Percentiles rank a stretch among this genome's conserved stretches.
These are phyloP conservation scores for Serinus canaria DNA, from an alignment of 2,113 vertebrate species.

Conservation along the genomic window DNA sequence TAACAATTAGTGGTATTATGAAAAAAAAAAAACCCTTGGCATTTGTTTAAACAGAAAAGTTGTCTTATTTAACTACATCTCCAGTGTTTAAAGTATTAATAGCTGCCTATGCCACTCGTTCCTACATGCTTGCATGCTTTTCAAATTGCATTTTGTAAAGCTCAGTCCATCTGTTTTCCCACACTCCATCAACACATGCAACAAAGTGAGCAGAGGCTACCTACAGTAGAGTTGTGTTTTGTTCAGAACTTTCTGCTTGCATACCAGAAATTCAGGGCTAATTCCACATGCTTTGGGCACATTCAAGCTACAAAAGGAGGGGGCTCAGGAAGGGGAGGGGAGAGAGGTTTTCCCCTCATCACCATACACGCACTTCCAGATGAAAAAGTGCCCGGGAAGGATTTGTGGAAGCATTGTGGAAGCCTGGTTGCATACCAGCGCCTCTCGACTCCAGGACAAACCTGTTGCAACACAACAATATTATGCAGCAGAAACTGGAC, in stretches of 20 bases:
- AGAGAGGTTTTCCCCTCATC: neutral
- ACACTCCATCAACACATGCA: slow-evolving; percentile 42
- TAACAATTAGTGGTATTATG: neutral
- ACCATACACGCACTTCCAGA: accelerated
- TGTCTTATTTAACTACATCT: slow-evolving; percentile 24
- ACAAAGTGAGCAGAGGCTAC: slow-evolving; percentile 42
- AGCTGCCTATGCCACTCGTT: slow-evolving; percentile 7
- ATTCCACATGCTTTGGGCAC: slow-evolving; percentile 8
- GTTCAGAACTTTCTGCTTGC: slow-evolving; percentile 52
- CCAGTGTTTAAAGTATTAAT: slow-evolving; percentile 24
- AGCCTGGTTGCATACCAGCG: neutral
- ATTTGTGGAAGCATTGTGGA: accelerated
- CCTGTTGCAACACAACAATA: neutral
- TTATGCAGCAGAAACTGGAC: neutral
- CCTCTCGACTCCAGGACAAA: neutral
- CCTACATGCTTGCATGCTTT: slow-evolving; percentile 64
- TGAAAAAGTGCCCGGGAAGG: accelerated
- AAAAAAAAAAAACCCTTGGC: neutral
- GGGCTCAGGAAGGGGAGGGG: neutral
- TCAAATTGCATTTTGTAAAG: slow-evolving; percentile 62
- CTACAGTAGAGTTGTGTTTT: neutral
- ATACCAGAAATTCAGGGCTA: slow-evolving; percentile 61
- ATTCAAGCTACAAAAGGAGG: neutral
- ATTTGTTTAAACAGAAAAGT: slow-evolving; percentile 5
- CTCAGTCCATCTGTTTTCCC: slow-evolving; percentile 68